Percentiles rank a stretch among this genome's conserved stretches.
phyloP scores from a whole-genome alignment of 2,113 vertebrate genomes.

The Canis aureus region DNA sequence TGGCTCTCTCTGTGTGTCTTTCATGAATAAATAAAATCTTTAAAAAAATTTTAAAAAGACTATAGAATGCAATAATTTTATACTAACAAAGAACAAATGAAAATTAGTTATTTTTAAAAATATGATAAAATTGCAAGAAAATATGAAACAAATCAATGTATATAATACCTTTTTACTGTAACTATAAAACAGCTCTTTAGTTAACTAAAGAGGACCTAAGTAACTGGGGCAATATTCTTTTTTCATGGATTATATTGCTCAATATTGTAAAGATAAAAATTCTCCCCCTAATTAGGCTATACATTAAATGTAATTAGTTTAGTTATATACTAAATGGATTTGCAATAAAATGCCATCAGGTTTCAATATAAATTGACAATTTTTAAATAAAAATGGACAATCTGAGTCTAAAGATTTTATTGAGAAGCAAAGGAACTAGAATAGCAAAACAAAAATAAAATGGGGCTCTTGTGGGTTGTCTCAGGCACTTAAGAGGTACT shows the following conservation, averaged over 20 bases:
- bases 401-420: background rate
- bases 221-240: background rate
- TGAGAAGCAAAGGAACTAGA: background rate
- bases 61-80: background rate
- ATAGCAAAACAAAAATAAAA: background rate
- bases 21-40: background rate
- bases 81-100: background rate
- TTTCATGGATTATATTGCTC: background rate
- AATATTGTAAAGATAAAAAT: background rate
- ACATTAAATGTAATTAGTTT: background rate
- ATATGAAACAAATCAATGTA: background rate
- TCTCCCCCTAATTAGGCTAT: background rate
- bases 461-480: background rate
- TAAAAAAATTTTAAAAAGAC: background rate
- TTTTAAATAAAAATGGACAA: background rate
- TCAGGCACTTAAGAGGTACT: background rate
- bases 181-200: background rate
- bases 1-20: no score
- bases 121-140: background rate
- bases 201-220: background rate
- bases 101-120: background rate
- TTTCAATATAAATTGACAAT: background rate
- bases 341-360: background rate
- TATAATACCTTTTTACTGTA: background rate
- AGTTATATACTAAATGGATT: background rate